Percentiles rank a stretch among this genome's conserved stretches.
Conservation (phyloP, 2,113 vertebrate species). For the Oryzias woworae region DNA sequence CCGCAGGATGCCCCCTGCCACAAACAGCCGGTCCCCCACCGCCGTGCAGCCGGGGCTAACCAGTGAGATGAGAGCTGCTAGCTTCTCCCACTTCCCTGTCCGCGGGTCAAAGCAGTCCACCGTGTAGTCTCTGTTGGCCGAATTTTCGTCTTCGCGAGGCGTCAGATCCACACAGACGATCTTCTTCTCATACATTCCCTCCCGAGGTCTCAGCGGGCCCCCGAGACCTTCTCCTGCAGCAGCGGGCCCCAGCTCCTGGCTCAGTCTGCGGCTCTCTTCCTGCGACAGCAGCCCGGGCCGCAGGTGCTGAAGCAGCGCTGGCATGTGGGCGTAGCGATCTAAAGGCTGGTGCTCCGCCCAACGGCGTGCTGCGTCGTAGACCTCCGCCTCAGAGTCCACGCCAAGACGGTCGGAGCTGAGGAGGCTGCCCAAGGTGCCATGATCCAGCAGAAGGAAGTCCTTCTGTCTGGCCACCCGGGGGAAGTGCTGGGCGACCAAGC, state of each 20-base stretch:
- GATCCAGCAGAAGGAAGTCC: conserved; percentile 81
- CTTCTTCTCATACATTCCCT: conserved; percentile 85
- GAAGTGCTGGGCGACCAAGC: conserved; percentile 81
- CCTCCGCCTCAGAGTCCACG: conserved; percentile 80
- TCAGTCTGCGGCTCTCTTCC: conserved; percentile 77
- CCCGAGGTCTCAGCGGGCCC: conserved; percentile 77
- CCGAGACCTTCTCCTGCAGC: conserved; percentile 69
- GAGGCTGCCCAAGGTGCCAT: conserved; percentile 80
- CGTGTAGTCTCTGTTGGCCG: conserved; percentile 69
- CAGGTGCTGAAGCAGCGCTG: conserved; percentile 74
- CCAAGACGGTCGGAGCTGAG: conserved; percentile 81
- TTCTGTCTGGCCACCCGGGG: conserved; percentile 78
- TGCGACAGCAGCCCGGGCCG: conserved; percentile 78
- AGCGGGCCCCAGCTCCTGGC: conserved; percentile 74
- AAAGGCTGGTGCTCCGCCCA: conserved; percentile 80
- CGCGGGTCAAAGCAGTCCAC: conserved; percentile 82
- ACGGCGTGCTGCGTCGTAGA: conserved; percentile 79
- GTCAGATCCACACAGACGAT: conserved; percentile 83
- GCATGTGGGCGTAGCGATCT: conserved; percentile 78
- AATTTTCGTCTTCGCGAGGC: conserved; percentile 74
- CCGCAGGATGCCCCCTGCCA: conserved; percentile 79
- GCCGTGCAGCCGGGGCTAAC: conserved; percentile 80
- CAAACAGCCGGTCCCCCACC: conserved; percentile 77
- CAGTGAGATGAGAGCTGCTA: conserved; percentile 78
- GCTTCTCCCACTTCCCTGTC: conserved; percentile 82